Evolutionary conservation across 53 echinoderm and acorn worm genomes (phyloP), one percentile per base, ranked within the genome.

Genomic region (Stichopus horrens): DNA sequence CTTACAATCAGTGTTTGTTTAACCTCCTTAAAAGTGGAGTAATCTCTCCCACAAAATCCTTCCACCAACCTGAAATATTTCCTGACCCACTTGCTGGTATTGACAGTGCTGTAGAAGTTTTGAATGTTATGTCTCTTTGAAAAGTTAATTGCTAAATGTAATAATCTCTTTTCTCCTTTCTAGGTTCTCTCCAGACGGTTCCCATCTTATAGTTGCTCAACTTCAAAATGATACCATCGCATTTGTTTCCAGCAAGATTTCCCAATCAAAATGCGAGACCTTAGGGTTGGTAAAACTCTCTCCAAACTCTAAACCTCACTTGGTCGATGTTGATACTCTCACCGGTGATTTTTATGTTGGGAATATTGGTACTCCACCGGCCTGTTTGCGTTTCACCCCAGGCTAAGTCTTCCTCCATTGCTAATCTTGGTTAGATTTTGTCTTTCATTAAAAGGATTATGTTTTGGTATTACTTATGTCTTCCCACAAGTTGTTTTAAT

Each of bases 201-300:
- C 95, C n/a, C 97, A 97, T 86, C 93, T 97, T 37, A 91, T 97
- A 13, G 94, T 97, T 5, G 82, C 94, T 22, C 95, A 94, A 90
- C 94, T 97, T 18, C 78, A 94, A 5, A 59, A 92, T 11, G 88
- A 91, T 86, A 91, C 90, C 77, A 94, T 97, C 51, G 90, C 89
- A 20, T 86, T 97, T 21, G 82, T 97, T n/a, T 84, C 91, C 37
- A 88, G 90, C 8, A 88, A 90, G 13, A 87, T 88, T 22, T 54
- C 68, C 10, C 91, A 91, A 23, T 90, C 95, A n/a, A 86, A 92
- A 63, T 97, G 97, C 54, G 74, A 86, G 9, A 87, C 90, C 16
- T 77, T 95, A 10, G 95, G 77, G 77, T 83, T 86, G 21, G 95
- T 97, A 19, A 57, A 90, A 82, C 79, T 95, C 7, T 86, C 79